Evolutionary conservation across 2,113 vertebrate species (phyloP).

Genomic region (Lichenostomus cassidix): DNA sequence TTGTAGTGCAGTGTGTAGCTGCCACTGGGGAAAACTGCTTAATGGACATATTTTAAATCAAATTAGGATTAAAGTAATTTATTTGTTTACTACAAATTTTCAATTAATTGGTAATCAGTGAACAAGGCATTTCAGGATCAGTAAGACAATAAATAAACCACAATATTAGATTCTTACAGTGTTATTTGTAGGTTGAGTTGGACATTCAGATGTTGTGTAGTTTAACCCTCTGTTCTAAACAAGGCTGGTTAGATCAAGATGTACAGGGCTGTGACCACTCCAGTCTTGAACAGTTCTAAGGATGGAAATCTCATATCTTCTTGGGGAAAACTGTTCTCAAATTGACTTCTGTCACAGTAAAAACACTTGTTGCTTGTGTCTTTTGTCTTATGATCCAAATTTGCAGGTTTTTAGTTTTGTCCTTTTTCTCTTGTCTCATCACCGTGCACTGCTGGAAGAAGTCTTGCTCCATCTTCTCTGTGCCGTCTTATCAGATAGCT

Average conservation of each 20-base stretch:
- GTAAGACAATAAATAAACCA: background rate
- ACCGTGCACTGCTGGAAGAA: background rate
- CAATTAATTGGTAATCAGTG: background rate
- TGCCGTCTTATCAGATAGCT: accelerated
- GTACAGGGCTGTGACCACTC: background rate
- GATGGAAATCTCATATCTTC: background rate
- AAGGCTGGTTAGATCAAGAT: background rate
- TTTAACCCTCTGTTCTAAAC: background rate
- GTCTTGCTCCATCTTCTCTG: background rate
- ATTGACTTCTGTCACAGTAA: background rate
- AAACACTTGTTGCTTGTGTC: background rate
- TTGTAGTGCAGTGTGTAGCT: background rate
- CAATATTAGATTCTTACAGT: background rate
- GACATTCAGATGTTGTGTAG: background rate
- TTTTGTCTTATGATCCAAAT: background rate
- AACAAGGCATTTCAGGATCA: background rate
- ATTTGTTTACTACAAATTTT: background rate
- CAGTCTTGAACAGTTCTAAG: background rate
- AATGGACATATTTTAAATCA: background rate
- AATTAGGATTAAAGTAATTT: background rate
- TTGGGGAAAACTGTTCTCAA: background rate
- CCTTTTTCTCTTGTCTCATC: background rate
- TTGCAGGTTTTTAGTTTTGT: background rate
- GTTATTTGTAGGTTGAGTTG: background rate
- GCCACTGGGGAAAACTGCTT: background rate